Percentiles rank a stretch among this genome's conserved stretches.
Evolutionary conservation across 2,888 invertebrate genomes (phyloP).

Genomic region (Calephelis perditalis): DNA sequence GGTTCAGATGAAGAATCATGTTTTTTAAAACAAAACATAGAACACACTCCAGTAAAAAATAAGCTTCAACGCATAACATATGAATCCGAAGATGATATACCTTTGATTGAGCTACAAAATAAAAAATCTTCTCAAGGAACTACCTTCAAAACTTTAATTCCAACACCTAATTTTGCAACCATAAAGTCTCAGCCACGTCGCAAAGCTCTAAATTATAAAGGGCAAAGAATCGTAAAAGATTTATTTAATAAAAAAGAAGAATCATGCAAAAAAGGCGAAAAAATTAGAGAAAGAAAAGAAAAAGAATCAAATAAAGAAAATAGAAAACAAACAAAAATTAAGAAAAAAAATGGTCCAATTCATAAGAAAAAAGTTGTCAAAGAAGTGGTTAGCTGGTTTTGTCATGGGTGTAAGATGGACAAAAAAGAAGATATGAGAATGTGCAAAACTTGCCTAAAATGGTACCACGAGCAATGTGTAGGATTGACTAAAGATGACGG

Average conservation of each 20-base stretch:
- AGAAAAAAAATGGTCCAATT: background rate
- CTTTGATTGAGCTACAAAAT: constrained; percentile 4
- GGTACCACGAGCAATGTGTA: constrained; percentile 21
- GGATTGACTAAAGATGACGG: constrained; percentile 19
- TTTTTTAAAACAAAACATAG: background rate
- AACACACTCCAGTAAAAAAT: constrained; percentile 9
- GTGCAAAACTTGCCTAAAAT: constrained; percentile 16
- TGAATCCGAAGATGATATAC: constrained; percentile 12
- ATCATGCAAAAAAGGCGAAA: too few species aligned
- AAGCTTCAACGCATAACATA: constrained; percentile 11
- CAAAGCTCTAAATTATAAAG: constrained; percentile 11
- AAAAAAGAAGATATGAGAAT: constrained; percentile 15
- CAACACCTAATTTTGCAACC: constrained; percentile 13
- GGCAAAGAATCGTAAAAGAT: constrained; percentile 11
- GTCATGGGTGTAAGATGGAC: constrained; percentile 18
- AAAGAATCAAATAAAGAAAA: constrained; percentile 9
- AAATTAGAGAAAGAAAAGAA: constrained; percentile 2
- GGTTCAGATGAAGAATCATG: constrained; percentile 13
- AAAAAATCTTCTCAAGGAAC: background rate
- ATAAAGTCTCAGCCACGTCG: constrained; percentile 9
- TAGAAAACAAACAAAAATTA: background rate
- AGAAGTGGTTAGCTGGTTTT: constrained; percentile 12
- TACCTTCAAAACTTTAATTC: background rate
- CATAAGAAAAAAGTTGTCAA: constrained; percentile 1
- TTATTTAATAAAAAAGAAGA: too few species aligned